phyloP scores from a whole-genome alignment of 2,113 vertebrate genomes.

The Pteruthius melanotis region DNA sequence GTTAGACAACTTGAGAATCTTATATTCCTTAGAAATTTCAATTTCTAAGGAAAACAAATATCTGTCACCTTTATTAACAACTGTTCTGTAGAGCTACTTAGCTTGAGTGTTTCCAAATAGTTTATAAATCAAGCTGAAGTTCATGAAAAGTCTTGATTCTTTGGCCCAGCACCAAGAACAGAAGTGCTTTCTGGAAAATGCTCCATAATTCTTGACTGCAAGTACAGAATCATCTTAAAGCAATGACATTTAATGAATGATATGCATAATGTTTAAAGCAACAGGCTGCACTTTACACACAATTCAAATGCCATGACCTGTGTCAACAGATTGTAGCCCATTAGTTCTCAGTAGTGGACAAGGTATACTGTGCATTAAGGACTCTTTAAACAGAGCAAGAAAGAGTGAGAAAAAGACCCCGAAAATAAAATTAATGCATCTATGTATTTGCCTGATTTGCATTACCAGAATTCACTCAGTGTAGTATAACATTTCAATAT shows the following conservation, averaged over 20 bases:
- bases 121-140: background rate
- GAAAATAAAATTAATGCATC: background rate
- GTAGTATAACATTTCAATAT: background rate
- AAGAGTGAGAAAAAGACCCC: background rate
- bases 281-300: background rate
- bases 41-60: background rate
- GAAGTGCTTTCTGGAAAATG: background rate
- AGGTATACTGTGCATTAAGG: background rate
- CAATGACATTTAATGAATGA: background rate
- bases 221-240: background rate
- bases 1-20: background rate
- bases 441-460: background rate
- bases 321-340: background rate
- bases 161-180: background rate
- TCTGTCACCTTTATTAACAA: background rate
- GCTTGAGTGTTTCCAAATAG: background rate
- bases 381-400: background rate
- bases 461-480: background rate
- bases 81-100: background rate
- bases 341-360: background rate
- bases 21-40: background rate
- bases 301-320: background rate
- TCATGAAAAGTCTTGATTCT: background rate
- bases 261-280: background rate
- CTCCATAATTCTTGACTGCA: background rate